Evolutionary conservation across 64 coral and sea anemone genomes (phyloP), one percentile per base, ranked within the genome.

Genomic region (Montipora sp.): DNA sequence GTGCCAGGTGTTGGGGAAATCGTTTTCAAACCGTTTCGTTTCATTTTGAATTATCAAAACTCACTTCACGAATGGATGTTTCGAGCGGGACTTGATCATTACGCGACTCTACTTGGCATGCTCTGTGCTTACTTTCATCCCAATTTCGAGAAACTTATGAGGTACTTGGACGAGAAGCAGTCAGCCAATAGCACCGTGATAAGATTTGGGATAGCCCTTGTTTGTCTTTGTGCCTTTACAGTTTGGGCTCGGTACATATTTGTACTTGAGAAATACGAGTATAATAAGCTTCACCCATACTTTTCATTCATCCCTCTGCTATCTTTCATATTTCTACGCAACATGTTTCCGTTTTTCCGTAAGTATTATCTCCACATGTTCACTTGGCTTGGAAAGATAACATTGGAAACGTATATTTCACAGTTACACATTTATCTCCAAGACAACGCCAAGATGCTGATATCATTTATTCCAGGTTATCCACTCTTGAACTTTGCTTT

Each of bases 21-120:
- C 3, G 84, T 78, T 59, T 98, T 98, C 78, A 92, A 75, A 23
- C 95, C 95, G 11, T 98, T 94, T 55, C 22, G 81, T 36, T 80
- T 84, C 76, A 76, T 98, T 44, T 49, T 98, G 2, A 87, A 71
- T 50, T 98, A 83, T 75, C 49, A 82, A 53, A 98, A 94, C 47
- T 98, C 95, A 8, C 89, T 98, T 8, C 95, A 98, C 21, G 95
- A 98, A 15, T 98, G 95, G 95, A 98, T 98, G 95, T 98, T 98
- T 49, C 87, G 95, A 68, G 95, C 92, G 16, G 95, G 95, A 59
- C 90, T 98, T 19, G 95, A 98, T 83, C 95, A 98, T 27, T 98
- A 98, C 22, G 93, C 95, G 0, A 94, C 95, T 5, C 74, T 94
- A 48, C 21, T 92, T 14, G 95, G 95, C 55, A 98, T 98, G 95